Base-by-base conservation (phyloP, 2,888 invertebrate species). In the Cheilosia variabilis region DNA sequence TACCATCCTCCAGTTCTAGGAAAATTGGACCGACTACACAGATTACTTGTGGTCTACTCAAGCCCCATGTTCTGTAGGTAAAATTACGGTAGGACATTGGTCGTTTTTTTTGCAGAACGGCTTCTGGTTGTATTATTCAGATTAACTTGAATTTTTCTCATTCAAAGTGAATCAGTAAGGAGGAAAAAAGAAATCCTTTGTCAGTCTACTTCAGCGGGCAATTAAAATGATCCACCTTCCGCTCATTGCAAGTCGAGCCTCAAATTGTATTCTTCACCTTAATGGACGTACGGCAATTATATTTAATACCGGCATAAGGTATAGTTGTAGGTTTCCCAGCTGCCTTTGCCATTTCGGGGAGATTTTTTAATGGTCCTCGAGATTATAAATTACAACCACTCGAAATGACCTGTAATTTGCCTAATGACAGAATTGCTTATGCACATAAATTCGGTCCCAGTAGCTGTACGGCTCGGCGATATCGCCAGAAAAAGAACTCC, bases 401-500 rank as follows among this genome's bases (percentile, higher is more conserved):
- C 17, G 60, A 62, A 77, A 60, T 82, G 77, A 77, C 71, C 82
- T 68, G 82, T 68, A 77, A 82, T 82, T 82, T 77, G 62, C 60
- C 62, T 82, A 82, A 82, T 68, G 82, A 72, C 71, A 66, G 72
- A 82, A 77, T 72, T 82, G 60, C 47, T 72, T 66, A 66, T 82
- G 77, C 60, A 72, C 66, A 72, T 77, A 68, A 82, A 65, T 58
- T 60, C 52, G 6, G 41, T 72, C 27, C 43, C 19, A 4, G 13
- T 9, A 5, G 19, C 1, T 50, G 10, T 7, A 50, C 45, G 13
- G 9, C 3, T 22, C 10, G n/a, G 27, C 10, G 9, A 62, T 45
- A 55, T 65, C 9, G 1, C 47, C 31, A 31, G 31, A 9, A 31
- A 31, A 31, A 31, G 7, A 31, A 31, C 2, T 9, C 31, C 31